Evolutionary conservation across 2,113 vertebrate species (phyloP).

Genomic region (Rhea americana): DNA sequence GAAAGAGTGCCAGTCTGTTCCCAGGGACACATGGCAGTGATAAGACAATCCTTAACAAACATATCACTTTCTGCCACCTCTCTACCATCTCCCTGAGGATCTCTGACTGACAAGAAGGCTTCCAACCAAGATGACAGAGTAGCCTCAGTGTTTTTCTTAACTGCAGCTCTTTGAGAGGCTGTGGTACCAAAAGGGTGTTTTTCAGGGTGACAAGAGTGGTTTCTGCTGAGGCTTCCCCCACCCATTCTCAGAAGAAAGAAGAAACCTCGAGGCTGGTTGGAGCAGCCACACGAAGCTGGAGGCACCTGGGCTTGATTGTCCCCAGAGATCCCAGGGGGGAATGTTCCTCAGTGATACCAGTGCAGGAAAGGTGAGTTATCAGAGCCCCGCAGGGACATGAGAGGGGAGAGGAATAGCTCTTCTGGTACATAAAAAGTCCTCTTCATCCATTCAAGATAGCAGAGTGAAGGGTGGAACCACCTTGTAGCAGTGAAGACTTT

Average conservation of each 20-base stretch:
- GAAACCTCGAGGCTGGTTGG: background rate
- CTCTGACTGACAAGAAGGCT: too few species aligned
- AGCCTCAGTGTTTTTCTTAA: too few species aligned
- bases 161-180: background rate
- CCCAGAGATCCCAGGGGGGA: background rate
- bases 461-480: too few species aligned
- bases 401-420: background rate
- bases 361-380: background rate
- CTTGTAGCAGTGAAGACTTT: too few species aligned
- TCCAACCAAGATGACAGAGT: too few species aligned
- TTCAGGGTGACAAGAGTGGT: background rate
- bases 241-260: background rate
- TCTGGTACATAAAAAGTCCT: too few species aligned
- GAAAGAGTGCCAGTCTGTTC: background rate
- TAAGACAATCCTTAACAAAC: background rate
- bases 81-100: too few species aligned
- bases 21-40: background rate
- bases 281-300: background rate
- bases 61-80: too few species aligned
- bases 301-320: too few species aligned
- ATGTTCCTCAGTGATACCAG: background rate
- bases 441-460: too few species aligned
- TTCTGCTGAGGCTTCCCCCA: background rate
- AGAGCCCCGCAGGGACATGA: accelerated
- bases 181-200: too few species aligned